phyloP scores from a whole-genome alignment of 2,797 vertebrate species.

The Tiaroga cobitis region DNA sequence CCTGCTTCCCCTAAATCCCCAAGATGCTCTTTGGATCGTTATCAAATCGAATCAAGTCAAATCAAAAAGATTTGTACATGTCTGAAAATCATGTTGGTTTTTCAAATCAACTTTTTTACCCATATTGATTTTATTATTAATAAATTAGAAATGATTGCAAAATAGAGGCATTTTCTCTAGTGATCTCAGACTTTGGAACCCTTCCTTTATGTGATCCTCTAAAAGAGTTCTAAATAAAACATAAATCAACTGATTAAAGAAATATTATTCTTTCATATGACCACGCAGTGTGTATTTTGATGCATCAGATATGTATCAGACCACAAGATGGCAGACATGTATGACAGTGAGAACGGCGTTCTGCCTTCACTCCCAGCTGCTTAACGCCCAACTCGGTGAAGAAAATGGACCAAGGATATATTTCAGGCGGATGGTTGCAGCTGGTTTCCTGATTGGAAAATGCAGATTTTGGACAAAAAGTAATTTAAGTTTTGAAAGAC shows the following conservation, averaged over 20 bases:
- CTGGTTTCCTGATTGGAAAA: neutral
- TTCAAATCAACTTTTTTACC: neutral
- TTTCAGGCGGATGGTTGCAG: neutral
- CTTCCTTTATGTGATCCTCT: neutral
- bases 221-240: no score
- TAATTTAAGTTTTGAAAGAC: neutral
- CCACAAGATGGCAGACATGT: conserved; percentile 38
- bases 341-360: neutral
- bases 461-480: neutral
- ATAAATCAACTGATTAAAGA: neutral
- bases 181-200: neutral
- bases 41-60: neutral
- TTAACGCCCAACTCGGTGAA: conserved; percentile 15
- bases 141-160: neutral
- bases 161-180: neutral
- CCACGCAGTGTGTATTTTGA: neutral
- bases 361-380: conserved; percentile 24
- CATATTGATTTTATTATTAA: neutral
- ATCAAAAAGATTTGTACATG: neutral
- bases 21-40: neutral
- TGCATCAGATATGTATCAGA: conserved; percentile 15
- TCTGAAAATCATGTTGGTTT: neutral
- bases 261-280: neutral
- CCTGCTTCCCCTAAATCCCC: neutral
- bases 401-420: neutral